Evolutionary conservation across 1,140 invertebrate species (phyloP), one percentile per base, ranked within the genome.

Genomic region (Musca vetustissima): DNA sequence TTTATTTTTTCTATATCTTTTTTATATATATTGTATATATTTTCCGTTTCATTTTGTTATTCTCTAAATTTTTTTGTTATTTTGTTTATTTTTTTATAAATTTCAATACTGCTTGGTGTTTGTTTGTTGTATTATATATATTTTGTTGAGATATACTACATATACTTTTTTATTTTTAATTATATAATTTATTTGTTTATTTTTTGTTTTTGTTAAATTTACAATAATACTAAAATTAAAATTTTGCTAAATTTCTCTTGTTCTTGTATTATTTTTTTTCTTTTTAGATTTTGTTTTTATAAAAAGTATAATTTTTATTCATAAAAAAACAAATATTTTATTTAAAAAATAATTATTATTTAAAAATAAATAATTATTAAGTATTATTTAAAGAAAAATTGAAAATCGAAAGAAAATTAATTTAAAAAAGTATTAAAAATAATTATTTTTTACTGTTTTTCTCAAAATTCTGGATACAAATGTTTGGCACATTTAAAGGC

Each of bases 401-500:
- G 24, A 32, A 32, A 61, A 1, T 36, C 17, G 21, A 36, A 21
- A 21, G 0, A 19, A 43, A 61, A 24, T 9, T 15, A 55, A 32
- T 28, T 36, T 28, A 28, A 32, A 61, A 32, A 59, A 28, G n/a
- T n/a, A n/a, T n/a, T n/a, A 59, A 28, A 14, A 28, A 28, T n/a
- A 59, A 28, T 59, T 25, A 36, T 19, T 61, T 36, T 36, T 9
- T 61, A 1, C 43, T 61, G 22, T 61, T 25, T 8, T 61, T 36
- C 21, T 61, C 17, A 7, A 43, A 21, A 32, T 4, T 52, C 28
- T 43, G 57, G 28, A 43, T 36, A 61, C 36, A 36, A 61, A 61
- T 61, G 57, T 61, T 61, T 61, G 57, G 57, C 57, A 61, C 57
- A 61, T 61, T 43, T 19, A 43, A 61, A 61, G 57, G 57, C 57